Base-by-base conservation (phyloP, 1,140 invertebrate species). In the Coenobita brevimanus region DNA sequence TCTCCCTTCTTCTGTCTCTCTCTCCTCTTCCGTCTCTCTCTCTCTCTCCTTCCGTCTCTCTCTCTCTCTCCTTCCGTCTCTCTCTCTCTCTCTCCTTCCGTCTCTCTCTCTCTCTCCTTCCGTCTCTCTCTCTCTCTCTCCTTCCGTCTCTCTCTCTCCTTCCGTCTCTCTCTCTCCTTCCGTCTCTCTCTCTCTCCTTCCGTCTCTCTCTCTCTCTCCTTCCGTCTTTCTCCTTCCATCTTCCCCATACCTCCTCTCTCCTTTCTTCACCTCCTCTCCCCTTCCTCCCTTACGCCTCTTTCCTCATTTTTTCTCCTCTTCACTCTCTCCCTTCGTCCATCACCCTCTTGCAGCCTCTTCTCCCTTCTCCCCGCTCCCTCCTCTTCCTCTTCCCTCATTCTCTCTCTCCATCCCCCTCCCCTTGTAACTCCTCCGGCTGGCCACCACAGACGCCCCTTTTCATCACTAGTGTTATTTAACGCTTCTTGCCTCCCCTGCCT, bases 61-160 rank as follows among this genome's bases (percentile, higher is more conserved):
- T 62, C 78, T 33, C 43, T 62, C 78, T 80, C 78, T 80, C 78
- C 57, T 50, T 60, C 78, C 38, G n/a, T 62, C 78, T 69, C 46
- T 43, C 64, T 36, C 33, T 36, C 33, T 36, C 33, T 36, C 33
- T 36, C 33, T 4, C 33, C 27, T 30, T 36, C 21, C 27, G 13
- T n/a, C 21, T 27, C 33, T 36, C 64, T 36, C 33, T 33, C 54
- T 33, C 41, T 76, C 73, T 46, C 38, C n/a, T 38, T 76, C 73
- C 43, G 27, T 33, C 73, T 76, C 41, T 76, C 30, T 17, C 27
- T 33, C 54, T 76, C 24, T 27, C 41, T 76, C 15, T 33, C n/a
- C 43, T n/a, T 67, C n/a, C n/a, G 6, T 67, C 64, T 67, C n/a
- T 67, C 64, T 67, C 64, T 67, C n/a, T 67, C 64, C n/a, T n/a